phyloP scores from a whole-genome alignment of 2,888 invertebrate species.

The Zootermopsis nevadensis region DNA sequence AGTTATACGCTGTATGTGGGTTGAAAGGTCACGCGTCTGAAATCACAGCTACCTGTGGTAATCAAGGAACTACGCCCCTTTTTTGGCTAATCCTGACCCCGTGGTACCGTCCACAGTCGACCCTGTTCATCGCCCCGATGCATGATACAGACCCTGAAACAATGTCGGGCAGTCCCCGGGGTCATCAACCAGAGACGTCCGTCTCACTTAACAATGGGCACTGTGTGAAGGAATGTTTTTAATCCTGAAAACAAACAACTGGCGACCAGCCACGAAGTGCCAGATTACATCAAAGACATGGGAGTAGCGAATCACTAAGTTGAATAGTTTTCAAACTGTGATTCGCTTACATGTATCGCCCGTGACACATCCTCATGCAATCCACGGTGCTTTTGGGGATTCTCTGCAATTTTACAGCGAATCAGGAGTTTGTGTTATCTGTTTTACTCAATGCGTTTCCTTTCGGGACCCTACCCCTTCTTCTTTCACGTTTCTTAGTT shows the following conservation, averaged over 20 bases:
- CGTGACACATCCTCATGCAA: not conserved
- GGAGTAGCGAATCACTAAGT: not conserved
- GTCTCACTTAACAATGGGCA: not conserved
- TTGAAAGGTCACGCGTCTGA: not conserved
- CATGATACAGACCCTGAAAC: not conserved
- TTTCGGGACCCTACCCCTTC: too few species aligned
- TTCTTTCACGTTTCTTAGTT: too few species aligned
- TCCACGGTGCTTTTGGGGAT: too few species aligned
- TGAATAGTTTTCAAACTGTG: not conserved
- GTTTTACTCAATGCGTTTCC: too few species aligned
- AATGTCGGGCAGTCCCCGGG: not conserved
- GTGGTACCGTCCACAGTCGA: not conserved
- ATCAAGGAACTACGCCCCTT: not conserved
- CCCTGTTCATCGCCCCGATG: not conserved
- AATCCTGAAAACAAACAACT: constrained; percentile 7
- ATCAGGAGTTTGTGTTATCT: too few species aligned
- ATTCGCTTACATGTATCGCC: not conserved
- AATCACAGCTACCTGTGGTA: not conserved
- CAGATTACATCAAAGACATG: not conserved
- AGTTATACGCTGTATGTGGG: not conserved
- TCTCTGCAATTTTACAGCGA: too few species aligned
- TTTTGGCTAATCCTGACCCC: not conserved
- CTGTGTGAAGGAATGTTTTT: constrained; percentile 1
- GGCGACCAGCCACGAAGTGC: not conserved
- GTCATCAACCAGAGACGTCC: not conserved